These are phyloP conservation scores for Caenorhabditis becei DNA, from an alignment of 2,888 invertebrate genomes.

Conservation along the genomic window DNA sequence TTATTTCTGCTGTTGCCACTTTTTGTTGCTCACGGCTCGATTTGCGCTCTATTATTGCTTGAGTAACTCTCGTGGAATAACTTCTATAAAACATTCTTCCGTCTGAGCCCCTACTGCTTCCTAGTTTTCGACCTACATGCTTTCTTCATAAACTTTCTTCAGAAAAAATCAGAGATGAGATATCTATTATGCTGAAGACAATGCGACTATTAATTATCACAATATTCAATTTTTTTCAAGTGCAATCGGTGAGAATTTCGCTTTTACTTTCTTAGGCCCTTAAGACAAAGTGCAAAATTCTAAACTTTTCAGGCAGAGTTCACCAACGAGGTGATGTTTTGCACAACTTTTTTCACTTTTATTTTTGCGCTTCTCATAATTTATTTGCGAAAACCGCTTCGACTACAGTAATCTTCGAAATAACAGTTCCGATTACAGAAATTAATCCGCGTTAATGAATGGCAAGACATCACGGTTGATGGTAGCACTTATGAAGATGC, in stretches of 20 bases:
- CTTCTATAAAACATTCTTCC: slow-evolving; percentile 12
- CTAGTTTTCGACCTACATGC: not conserved
- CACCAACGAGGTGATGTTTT: slow-evolving; percentile 31
- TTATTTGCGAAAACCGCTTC: not conserved
- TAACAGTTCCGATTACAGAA: slow-evolving; percentile 38
- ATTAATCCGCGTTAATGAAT: slow-evolving; percentile 58
- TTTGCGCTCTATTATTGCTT: slow-evolving; percentile 36
- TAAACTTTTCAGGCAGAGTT: slow-evolving; percentile 20
- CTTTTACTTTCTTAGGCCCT: not conserved
- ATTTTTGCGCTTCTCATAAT: not conserved
- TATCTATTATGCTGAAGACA: slow-evolving; percentile 2
- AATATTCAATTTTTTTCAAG: slow-evolving; percentile 17
- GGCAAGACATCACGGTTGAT: slow-evolving; percentile 37
- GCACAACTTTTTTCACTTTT: slow-evolving; percentile 2
- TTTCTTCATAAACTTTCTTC: not conserved
- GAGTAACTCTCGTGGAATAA: slow-evolving; percentile 38
- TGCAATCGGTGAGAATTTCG: slow-evolving; percentile 21
- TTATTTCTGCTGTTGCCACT: slow-evolving; percentile 16
- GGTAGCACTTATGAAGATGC: slow-evolving; percentile 23
- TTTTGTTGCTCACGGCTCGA: not conserved
- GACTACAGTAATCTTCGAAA: not conserved
- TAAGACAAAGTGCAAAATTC: not conserved
- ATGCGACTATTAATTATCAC: slow-evolving; percentile 20
- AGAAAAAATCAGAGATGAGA: not conserved
- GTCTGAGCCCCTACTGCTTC: not conserved